These are phyloP conservation scores for Apamea sordens DNA, from an alignment of 2,888 invertebrate genomes.

Conservation along the genomic window DNA sequence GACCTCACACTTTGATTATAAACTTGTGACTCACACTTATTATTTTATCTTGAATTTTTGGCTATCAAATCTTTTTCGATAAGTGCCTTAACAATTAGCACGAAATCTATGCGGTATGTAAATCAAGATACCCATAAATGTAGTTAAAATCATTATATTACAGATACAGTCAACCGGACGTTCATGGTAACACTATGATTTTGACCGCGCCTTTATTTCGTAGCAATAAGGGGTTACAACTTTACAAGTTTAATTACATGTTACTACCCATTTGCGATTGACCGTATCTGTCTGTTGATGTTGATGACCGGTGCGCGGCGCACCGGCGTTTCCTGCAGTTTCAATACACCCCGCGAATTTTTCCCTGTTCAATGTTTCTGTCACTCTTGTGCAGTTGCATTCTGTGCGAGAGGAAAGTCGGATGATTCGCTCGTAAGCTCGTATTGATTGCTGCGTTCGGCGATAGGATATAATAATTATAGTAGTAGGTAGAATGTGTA, in stretches of 20 bases:
- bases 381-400: constrained; percentile 24
- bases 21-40: constrained; percentile 3
- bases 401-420: not conserved
- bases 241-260: not conserved
- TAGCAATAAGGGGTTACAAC: not conserved
- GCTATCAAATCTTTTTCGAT: not conserved
- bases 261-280: not conserved
- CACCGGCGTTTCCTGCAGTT: not conserved
- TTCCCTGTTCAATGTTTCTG: constrained; percentile 3
- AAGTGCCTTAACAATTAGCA: not conserved
- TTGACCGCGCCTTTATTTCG: not conserved
- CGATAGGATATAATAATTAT: not conserved
- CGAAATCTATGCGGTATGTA: not conserved
- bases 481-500: too few species aligned
- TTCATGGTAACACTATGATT: not conserved
- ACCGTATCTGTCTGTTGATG: too few species aligned
- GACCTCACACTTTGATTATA: too few species aligned
- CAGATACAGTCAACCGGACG: not conserved
- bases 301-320: too few species aligned
- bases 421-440: not conserved
- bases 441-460: constrained; percentile 19
- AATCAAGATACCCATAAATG: not conserved
- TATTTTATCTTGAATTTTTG: not conserved
- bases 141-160: not conserved
- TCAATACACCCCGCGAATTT: not conserved